Evolutionary conservation across 1,140 invertebrate species (phyloP), one percentile per base, ranked within the genome.

Genomic region (Metaphire vulgaris): DNA sequence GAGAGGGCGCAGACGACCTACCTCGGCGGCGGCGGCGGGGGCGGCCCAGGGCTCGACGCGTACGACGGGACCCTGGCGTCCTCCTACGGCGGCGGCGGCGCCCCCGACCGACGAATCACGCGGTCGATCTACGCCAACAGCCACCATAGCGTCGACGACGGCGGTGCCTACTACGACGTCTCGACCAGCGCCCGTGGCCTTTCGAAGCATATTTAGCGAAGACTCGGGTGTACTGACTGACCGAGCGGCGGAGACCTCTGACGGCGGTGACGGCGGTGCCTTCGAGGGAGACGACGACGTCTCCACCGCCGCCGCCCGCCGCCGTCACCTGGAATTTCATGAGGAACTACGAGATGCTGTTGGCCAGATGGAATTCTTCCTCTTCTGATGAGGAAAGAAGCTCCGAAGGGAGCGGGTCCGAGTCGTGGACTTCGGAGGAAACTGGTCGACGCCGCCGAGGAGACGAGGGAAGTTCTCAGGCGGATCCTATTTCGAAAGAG

Each of bases 1-100:
- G 75, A 76, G 75, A 32, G 75, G 26, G 68, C 68, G 30, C 74
- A 75, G 65, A 68, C 74, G 29, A 68, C 74, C 31, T 30, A 30
- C 74, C n/a, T 75, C 65, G 65, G 65, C 1, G 26, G 26, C 26
- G 41, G 64, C 64, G n/a, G 14, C 67, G 31, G 67, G 6, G n/a
- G 6, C n/a, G 67, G 31, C 30, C 6, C 32, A 26, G n/a, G 32
- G 1, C 6, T 14, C 29, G 72, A 66, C 72, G 32, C 41, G 6
- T 21, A 56, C 41, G 41, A 21, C 6, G 41, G 41, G 41, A 56
- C 41, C 41, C 6, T 21, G 41, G 21, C 21, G 41, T 56, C 41
- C 6, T 56, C 41, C 6, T 56, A 56, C 41, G 21, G 6, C 41
- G n/a, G n/a, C n/a, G n/a, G n/a, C n/a, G n/a, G n/a, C n/a, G n/a